Evolutionary conservation across 2,888 invertebrate genomes (phyloP).

Genomic region (Lissocephala sabroskyi): DNA sequence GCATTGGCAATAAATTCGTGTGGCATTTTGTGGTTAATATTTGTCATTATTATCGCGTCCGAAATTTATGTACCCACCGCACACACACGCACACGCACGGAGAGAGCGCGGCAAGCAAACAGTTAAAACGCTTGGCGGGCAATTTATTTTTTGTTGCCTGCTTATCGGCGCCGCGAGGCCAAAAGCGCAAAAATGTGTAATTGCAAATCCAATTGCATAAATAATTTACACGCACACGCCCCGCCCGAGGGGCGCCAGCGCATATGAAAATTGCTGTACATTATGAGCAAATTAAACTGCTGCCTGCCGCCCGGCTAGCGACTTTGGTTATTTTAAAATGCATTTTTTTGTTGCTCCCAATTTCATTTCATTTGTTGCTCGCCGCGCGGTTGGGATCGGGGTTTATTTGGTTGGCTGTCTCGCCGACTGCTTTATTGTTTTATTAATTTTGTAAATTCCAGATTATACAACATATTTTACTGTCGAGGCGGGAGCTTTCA

Average conservation of each 20-base stretch:
- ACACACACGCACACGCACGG: background rate
- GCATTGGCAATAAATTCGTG: slow-evolving; percentile 39
- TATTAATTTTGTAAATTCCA: slow-evolving; percentile 58
- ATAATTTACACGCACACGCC: slow-evolving; percentile 35
- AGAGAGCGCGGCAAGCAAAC: background rate
- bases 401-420: background rate
- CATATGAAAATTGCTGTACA: background rate
- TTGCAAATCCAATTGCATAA: slow-evolving; percentile 53
- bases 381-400: background rate
- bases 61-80: background rate
- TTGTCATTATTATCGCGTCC: slow-evolving; percentile 37
- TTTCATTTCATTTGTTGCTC: no score
- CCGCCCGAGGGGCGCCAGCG: background rate
- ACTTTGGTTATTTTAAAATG: slow-evolving; percentile 2
- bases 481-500: no score
- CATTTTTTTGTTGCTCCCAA: no score
- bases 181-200: slow-evolving; percentile 39
- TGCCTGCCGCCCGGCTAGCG: no score
- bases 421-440: slow-evolving; percentile 33
- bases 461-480: slow-evolving; percentile 63
- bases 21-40: slow-evolving; percentile 42
- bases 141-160: slow-evolving; percentile 33
- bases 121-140: slow-evolving; percentile 13
- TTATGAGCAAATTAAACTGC: background rate
- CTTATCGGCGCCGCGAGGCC: slow-evolving; percentile 38